Percentiles rank a stretch among this genome's conserved stretches.
phyloP scores from a whole-genome alignment of 2,113 vertebrate genomes.

The Hypanus sabinus region DNA sequence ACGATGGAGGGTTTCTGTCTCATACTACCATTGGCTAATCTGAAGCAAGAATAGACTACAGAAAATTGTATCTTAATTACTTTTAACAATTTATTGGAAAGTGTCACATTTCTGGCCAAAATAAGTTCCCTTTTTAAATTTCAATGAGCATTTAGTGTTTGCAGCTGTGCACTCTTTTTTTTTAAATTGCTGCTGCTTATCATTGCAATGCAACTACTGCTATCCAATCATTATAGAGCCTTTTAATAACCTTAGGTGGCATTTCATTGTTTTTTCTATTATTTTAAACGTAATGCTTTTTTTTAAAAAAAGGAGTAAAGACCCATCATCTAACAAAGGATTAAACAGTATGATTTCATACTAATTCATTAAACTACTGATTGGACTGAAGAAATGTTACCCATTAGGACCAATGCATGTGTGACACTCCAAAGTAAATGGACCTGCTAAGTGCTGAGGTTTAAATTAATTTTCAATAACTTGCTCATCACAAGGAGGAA shows the following conservation, averaged over 20 bases:
- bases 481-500: not conserved
- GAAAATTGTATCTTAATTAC: not conserved
- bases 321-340: not conserved
- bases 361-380: not conserved
- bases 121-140: no score
- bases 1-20: not conserved
- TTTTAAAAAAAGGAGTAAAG: not conserved
- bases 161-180: not conserved
- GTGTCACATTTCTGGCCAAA: not conserved
- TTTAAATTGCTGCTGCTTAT: not conserved
- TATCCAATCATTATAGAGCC: not conserved
- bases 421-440: not conserved
- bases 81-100: not conserved
- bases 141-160: not conserved
- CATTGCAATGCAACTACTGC: not conserved
- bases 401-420: not conserved
- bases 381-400: no score
- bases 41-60: not conserved
- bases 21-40: not conserved
- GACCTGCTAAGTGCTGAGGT: not conserved
- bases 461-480: not conserved
- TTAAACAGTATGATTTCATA: not conserved
- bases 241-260: no score
- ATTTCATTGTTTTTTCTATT: not conserved
- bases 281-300: not conserved